Base-by-base conservation (phyloP, 2,888 invertebrate genomes). In the Prosapia bicincta region DNA sequence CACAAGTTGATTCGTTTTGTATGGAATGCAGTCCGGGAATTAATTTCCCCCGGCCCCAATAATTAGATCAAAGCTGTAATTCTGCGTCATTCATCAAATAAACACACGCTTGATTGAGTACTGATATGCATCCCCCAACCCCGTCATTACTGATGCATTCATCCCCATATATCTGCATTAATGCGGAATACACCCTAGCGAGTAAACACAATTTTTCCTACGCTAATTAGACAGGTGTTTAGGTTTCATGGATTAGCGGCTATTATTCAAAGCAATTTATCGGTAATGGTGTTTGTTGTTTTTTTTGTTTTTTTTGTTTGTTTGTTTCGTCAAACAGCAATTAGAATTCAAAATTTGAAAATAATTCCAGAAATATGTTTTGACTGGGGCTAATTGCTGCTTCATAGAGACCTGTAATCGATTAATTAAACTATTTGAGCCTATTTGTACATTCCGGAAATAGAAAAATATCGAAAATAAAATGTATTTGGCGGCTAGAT, bases 21-120 rank as follows among this genome's bases (percentile, higher is more conserved):
- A 9, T 20, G 54, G 54, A 54, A 54, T 54, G 54, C 54, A 54
- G 54, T 54, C 54, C 20, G 20, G 54, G 54, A 20, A 54, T 54
- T 54, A 20, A 54, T 20, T 54, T 54, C 54, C n/a, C 54, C 54
- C 54, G 5, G 5, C 54, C 54, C 54, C 54, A 54, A 54, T 54
- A 54, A 54, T 54, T 54, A 54, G 54, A 54, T 54, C 54, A 54
- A 54, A 54, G 54, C 54, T 54, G 54, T 54, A 54, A 54, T 54
- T 54, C 54, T 20, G 54, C 54, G 54, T 54, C 54, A 54, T 54
- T 54, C 54, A 54, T 54, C 54, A 54, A 54, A 54, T 54, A 54
- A 54, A 54, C 54, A 54, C 54, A 54, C 54, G 54, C 54, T 20
- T 54, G 54, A 54, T 54, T 54, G 54, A 54, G 54, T 20, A 54